Conservation (phyloP, 2,888 invertebrate species). For the Catocala nupta region DNA sequence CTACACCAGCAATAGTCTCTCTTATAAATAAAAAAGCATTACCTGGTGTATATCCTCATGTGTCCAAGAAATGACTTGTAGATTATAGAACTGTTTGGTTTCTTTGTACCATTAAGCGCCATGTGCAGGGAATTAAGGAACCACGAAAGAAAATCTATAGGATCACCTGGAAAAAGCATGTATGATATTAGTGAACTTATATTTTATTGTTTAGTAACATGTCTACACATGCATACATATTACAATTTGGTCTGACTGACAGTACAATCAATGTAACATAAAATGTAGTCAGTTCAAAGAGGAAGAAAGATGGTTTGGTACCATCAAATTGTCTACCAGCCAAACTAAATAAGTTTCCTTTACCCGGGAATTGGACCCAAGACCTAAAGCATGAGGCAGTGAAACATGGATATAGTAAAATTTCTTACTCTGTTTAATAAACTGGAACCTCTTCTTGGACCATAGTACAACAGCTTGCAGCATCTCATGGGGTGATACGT, state of each 20-base stretch:
- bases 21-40: conserved; percentile 20
- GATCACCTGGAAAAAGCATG: conserved; percentile 91
- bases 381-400: too few species aligned
- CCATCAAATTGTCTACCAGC: too few species aligned
- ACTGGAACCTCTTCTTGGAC: conserved; percentile 99
- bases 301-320: too few species aligned
- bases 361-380: too few species aligned
- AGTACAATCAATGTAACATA: too few species aligned
- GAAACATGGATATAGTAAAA: conserved; percentile 7
- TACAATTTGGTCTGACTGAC: too few species aligned
- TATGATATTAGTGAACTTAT: neutral
- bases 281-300: too few species aligned
- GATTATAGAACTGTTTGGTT: conserved; percentile 95
- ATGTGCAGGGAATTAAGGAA: conserved; percentile 98
- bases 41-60: conserved; percentile 94
- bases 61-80: conserved; percentile 97
- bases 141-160: conserved; percentile 99
- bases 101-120: conserved; percentile 97
- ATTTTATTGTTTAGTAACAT: neutral
- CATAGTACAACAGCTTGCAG: conserved; percentile 98
- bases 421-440: conserved; percentile 96
- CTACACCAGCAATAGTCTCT: too few species aligned
- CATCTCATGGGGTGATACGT: conserved; percentile 99
- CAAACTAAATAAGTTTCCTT: too few species aligned
- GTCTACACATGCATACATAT: too few species aligned